Evolutionary conservation across 1,140 invertebrate species (phyloP).

Genomic region (Musca domestica): DNA sequence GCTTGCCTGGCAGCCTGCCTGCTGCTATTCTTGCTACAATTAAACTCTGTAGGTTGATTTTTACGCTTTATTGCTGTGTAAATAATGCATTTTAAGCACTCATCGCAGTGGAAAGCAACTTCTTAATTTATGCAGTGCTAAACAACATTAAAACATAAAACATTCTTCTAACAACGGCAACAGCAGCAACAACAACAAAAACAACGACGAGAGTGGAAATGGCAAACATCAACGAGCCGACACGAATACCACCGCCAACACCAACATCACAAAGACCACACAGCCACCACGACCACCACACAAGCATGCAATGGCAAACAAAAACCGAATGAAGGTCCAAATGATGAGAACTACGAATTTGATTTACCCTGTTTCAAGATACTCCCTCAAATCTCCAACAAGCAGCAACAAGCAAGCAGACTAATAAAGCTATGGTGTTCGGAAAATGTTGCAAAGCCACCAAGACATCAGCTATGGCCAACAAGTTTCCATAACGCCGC

Average conservation of each 20-base stretch:
- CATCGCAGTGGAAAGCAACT: conserved; percentile 22
- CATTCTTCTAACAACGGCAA: neutral
- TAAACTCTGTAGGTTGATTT: conserved; percentile 21
- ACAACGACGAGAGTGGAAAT: neutral
- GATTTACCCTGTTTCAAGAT: no score
- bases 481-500: no score
- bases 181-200: neutral
- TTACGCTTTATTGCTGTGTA: conserved; percentile 21
- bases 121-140: conserved; percentile 22
- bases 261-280: neutral
- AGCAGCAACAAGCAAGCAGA: no score
- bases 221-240: neutral
- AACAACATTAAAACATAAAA: conserved; percentile 18
- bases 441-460: no score
- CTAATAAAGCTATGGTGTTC: no score
- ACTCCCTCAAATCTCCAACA: no score
- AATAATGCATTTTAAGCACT: conserved; percentile 22
- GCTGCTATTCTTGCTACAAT: conserved; percentile 12
- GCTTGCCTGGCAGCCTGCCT: no score
- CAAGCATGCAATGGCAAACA: conserved; percentile 7
- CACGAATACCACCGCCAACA: neutral
- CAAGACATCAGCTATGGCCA: no score
- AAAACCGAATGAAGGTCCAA: no score
- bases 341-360: no score
- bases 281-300: neutral